Base-by-base conservation (phyloP, 2,888 invertebrate genomes). In the Sarcophaga variegata region DNA sequence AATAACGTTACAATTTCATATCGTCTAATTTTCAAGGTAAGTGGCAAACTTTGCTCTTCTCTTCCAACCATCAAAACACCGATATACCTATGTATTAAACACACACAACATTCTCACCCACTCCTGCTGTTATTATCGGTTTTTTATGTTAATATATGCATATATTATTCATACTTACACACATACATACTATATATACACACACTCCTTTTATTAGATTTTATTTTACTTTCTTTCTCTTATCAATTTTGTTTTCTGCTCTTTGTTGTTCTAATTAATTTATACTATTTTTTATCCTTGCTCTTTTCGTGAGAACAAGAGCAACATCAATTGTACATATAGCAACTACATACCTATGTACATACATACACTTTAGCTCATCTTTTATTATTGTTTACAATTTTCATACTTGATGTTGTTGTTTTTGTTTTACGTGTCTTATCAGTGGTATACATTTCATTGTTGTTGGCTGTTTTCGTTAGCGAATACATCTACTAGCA, bases 1-100 rank as follows among this genome's bases (percentile, higher is more conserved):
- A 54, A 54, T 54, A 54, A 81, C 72, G 71, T 81, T 81, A 80
- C 54, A 71, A 71, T 22, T 80, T 71, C 49, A 71, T 81, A 54
- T 54, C 54, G 49, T 60, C n/a, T 81, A 47, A 84, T 67, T 76
- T 84, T 76, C 80, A 85, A 85, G 84, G 84, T 85, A 77, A 85
- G 84, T 71, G 54, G 17, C 12, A 54, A 12, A 54, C 12, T 67
- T 37, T 64, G 11, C 22, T 66, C 6, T 27, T 66, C 12, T 12
- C 54, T 54, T 2, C 12, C 17, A 14, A 12, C 12, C 54, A 54
- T 14, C 17, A 14, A 3, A 54, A 54, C 54, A 54, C 54, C 54
- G 17, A 62, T n/a, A 49, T 17, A 54, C 54, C 17, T 5, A 62
- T n/a, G 25, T 17, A 2, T 37, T 10, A 37, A 37, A 27, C n/a